These are phyloP conservation scores for Sepioteuthis lessoniana DNA, from an alignment of 2,888 invertebrate species.

Conservation along the genomic window DNA sequence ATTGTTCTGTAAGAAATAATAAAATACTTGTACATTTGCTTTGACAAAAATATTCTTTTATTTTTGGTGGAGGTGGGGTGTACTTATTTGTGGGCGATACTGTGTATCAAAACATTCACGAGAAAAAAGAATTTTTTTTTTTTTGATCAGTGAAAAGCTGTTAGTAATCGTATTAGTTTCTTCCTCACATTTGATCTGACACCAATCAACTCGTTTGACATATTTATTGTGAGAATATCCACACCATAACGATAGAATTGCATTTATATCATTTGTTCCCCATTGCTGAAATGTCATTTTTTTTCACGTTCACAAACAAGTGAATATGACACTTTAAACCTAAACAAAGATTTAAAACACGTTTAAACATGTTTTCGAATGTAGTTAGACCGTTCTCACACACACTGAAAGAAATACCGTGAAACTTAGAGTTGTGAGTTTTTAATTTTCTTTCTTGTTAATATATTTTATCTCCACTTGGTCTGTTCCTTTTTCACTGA, in stretches of 20 bases:
- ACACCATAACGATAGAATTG: background rate
- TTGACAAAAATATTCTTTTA: too few species aligned
- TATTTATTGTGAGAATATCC: background rate
- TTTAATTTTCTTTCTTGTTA: too few species aligned
- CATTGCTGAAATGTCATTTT: background rate
- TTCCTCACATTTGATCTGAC: background rate
- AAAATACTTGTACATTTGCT: too few species aligned
- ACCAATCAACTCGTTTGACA: background rate
- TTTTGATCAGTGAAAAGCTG: background rate
- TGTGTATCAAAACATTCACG: too few species aligned
- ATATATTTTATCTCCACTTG: too few species aligned
- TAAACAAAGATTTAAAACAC: background rate
- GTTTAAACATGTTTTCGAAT: background rate
- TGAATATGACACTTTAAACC: background rate
- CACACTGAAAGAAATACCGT: too few species aligned
- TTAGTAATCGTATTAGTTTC: background rate
- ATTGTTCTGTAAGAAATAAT: too few species aligned
- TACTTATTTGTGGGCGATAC: too few species aligned
- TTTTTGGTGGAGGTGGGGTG: too few species aligned
- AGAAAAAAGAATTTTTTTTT: too few species aligned
- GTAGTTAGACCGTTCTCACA: background rate
- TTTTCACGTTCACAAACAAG: background rate
- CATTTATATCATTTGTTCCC: background rate
- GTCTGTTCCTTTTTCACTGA: too few species aligned
- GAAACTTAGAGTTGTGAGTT: too few species aligned